A percentile compares a stretch with the other conserved stretches of the same genome.
Conservation (phyloP, 2,797 vertebrate species). For the Rousettus madagascariensis region DNA sequence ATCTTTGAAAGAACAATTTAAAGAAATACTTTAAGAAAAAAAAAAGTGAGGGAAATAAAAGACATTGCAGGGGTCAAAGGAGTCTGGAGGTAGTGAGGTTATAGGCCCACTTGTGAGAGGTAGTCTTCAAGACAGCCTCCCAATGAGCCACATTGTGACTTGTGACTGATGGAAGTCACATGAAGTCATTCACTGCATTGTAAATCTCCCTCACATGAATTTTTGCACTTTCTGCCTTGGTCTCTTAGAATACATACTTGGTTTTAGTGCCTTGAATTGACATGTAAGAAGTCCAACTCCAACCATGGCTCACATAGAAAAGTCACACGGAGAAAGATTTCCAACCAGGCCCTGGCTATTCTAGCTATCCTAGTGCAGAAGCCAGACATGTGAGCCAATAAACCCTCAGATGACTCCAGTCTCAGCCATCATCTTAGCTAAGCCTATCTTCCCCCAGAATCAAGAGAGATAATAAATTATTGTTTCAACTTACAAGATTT, state of each 20-base stretch:
- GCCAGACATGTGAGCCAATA: not conserved
- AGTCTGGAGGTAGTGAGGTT: not conserved
- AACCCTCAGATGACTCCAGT: not conserved
- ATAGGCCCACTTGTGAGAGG: not conserved
- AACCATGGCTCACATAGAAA: not conserved
- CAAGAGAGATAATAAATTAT: not conserved
- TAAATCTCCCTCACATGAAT: not conserved
- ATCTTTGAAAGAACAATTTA: constrained; percentile 5
- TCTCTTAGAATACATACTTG: not conserved
- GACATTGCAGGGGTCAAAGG: not conserved
- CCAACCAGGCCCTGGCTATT: not conserved
- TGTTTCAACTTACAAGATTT: not conserved
- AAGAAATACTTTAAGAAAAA: not conserved
- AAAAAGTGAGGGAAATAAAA: not conserved
- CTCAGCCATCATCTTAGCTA: not conserved
- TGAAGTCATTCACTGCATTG: not conserved
- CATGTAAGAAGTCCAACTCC: not conserved
- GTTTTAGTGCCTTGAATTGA: not conserved
- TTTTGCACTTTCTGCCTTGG: not conserved
- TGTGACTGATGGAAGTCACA: not conserved
- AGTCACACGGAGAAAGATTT: not conserved
- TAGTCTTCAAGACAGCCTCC: not conserved
- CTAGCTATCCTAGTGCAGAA: not conserved
- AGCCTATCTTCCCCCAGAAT: not conserved
- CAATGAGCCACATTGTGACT: not conserved